Percentiles rank a stretch among this genome's conserved stretches.
phyloP scores from a whole-genome alignment of 2,797 vertebrate genomes.

The Catamblyrhynchus diadema region DNA sequence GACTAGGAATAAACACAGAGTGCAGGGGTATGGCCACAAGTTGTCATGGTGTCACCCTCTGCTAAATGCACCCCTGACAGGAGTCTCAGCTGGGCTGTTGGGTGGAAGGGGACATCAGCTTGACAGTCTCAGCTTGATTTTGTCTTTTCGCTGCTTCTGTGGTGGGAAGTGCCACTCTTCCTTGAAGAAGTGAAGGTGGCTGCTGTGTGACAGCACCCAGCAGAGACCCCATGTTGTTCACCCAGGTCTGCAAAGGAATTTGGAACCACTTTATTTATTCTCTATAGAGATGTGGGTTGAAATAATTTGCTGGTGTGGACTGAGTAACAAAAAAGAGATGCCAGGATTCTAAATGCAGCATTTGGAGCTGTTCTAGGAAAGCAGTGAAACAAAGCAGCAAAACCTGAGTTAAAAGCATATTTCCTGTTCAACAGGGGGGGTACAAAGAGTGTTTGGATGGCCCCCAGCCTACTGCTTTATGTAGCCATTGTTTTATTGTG shows the following conservation, averaged over 20 bases:
- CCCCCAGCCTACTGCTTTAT: slow-evolving; percentile 5
- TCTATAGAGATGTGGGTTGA: background rate
- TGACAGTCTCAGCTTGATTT: background rate
- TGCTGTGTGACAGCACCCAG: background rate
- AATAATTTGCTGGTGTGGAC: background rate
- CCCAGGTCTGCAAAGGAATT: background rate
- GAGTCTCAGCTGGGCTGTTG: background rate
- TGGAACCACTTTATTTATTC: background rate
- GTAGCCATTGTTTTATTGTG: slow-evolving; percentile 51
- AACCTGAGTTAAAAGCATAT: background rate
- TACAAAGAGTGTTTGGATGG: background rate
- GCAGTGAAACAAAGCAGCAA: background rate
- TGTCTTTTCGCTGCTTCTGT: background rate
- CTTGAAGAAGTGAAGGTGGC: background rate
- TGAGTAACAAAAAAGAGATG: background rate
- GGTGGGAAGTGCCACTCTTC: background rate
- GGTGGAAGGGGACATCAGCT: background rate
- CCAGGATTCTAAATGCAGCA: background rate
- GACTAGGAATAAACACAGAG: background rate
- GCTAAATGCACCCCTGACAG: background rate
- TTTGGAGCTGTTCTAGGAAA: background rate
- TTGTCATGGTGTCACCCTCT: background rate
- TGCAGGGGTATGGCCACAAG: fast-evolving
- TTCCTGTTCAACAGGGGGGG: background rate
- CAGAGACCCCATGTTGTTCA: background rate